Base-by-base conservation (phyloP, 2,797 vertebrate species). In the Sternarchorhynchus goeldii region DNA sequence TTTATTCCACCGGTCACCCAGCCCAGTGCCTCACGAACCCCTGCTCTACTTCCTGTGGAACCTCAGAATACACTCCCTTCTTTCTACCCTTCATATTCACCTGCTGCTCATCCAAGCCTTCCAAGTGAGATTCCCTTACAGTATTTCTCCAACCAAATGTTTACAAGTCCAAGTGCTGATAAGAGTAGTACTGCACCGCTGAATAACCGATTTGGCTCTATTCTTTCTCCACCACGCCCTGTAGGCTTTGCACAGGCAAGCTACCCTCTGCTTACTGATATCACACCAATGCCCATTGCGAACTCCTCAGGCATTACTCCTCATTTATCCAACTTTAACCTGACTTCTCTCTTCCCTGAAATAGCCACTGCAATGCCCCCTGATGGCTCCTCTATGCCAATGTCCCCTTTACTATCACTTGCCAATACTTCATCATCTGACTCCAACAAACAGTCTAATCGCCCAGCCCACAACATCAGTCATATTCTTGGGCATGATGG, bases 381-480 rank as follows among this genome's bases (percentile, higher is more conserved):
- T 0, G 98, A 99, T 18, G 96, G 96, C 68, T 96, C 98, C 0
- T 93, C 96, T 32, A 98, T 98, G 95, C 93, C 93, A 1, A 94
- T 95, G 94, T 99, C 98, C 0, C 98, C 98, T 60, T 91, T 99
- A 88, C 94, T 99, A 84, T 96, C 97, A 20, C 94, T 99, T 80
- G 89, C 96, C 73, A 99, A 99, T 91, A 92, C 96, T 5, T 95
- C 96, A 12, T 92, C 95, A 25, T 93, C 95, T 0, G 98, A 99
- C 89, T 94, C 96, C 25, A 92, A 94, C 84, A 99, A 99, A 86
- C 97, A 99, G 90, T 93, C 96, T 67, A 99, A 97, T 85, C 94
- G 98, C 36, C 97, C 97, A 10, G 98, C 98, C 77, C 98, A 99
- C 90, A 99, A 99, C 90, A 99, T 99, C 93, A 99, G 98, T 94